These are phyloP conservation scores for Carterocephalus palaemon DNA, from an alignment of 2,888 invertebrate genomes.

Conservation along the genomic window DNA sequence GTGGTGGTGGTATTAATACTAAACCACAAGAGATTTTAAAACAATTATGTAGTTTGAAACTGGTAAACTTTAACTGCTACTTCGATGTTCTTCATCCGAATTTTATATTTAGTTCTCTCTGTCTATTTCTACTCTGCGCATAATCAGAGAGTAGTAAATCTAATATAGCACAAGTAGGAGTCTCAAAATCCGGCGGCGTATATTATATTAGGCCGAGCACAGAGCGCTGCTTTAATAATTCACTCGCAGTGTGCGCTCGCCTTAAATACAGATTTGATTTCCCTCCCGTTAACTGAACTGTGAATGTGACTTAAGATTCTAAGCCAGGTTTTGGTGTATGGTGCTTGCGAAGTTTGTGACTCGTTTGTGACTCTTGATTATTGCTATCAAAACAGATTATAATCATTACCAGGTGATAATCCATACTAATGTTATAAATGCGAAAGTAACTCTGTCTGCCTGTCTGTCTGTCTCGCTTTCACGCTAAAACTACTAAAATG, in stretches of 20 bases:
- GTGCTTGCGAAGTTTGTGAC: background rate
- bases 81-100: too few relatives aligned
- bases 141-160: slow-evolving; percentile 71
- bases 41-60: too few relatives aligned
- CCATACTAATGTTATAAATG: too few relatives aligned
- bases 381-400: too few relatives aligned
- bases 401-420: too few relatives aligned
- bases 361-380: too few relatives aligned
- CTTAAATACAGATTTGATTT: slow-evolving; percentile 41
- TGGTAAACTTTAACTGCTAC: too few relatives aligned
- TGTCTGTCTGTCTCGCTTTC: too few relatives aligned
- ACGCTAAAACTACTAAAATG: too few relatives aligned
- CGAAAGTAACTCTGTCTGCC: too few relatives aligned
- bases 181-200: slow-evolving; percentile 58
- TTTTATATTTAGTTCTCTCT: slow-evolving; percentile 27
- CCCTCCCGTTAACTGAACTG: slow-evolving; percentile 22
- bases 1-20: too few relatives aligned
- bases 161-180: slow-evolving; percentile 66
- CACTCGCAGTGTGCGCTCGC: slow-evolving; percentile 39
- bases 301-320: slow-evolving; percentile 21
- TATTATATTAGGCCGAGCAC: slow-evolving; percentile 57
- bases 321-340: background rate
- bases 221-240: slow-evolving; percentile 42
- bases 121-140: slow-evolving; percentile 45
- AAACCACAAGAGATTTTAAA: too few relatives aligned